Evolutionary conservation across 2,113 vertebrate species (phyloP).

Genomic region (Cisticola juncidis): DNA sequence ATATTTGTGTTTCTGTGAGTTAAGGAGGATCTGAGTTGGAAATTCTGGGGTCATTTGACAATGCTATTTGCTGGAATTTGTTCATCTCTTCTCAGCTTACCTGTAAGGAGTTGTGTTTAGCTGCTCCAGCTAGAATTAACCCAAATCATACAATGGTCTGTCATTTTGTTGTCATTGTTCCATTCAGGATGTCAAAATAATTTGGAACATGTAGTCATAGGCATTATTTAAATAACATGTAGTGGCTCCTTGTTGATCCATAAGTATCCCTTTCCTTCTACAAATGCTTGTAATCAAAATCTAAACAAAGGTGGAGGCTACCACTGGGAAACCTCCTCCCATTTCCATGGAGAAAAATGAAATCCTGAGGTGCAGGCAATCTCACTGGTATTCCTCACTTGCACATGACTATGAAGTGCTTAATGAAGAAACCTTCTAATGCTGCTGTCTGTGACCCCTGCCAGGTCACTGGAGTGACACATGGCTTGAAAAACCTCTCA

Average conservation of each 20-base stretch:
- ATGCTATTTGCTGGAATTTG: neutral
- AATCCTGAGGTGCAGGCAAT: neutral
- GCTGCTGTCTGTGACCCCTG: neutral
- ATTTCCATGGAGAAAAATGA: neutral
- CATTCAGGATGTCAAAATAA: neutral
- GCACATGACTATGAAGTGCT: neutral
- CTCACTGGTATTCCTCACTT: neutral
- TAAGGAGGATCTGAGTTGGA: neutral
- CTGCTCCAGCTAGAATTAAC: neutral
- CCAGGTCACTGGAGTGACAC: neutral
- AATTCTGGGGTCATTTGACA: neutral
- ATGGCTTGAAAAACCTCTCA: neutral
- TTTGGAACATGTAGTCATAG: neutral
- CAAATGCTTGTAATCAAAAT: neutral
- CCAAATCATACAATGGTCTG: neutral
- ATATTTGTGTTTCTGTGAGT: neutral
- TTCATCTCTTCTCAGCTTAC: neutral
- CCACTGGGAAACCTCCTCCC: neutral
- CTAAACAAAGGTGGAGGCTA: neutral
- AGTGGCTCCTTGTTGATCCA: neutral
- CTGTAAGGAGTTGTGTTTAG: neutral
- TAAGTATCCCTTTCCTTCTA: neutral
- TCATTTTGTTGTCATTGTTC: neutral
- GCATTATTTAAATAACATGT: neutral
- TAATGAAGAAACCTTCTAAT: neutral